These are phyloP conservation scores for Acleris literana DNA, from an alignment of 2,888 invertebrate species.

Conservation along the genomic window DNA sequence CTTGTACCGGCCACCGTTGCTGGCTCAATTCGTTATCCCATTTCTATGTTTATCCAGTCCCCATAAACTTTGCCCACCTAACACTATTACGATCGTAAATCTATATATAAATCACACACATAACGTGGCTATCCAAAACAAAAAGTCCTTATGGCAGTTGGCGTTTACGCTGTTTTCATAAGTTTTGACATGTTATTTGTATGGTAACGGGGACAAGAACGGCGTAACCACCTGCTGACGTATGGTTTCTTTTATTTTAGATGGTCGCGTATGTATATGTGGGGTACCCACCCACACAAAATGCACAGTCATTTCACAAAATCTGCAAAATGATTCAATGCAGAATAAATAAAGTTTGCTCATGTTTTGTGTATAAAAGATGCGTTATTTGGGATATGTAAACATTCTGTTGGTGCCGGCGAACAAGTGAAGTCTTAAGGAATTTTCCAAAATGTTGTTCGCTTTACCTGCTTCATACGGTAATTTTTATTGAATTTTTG, in stretches of 20 bases:
- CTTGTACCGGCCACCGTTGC: not conserved
- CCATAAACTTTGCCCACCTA: conserved; percentile 26
- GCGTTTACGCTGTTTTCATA: too few relatives aligned
- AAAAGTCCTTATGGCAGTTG: too few relatives aligned
- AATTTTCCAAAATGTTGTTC: conserved; percentile 20
- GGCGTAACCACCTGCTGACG: too few relatives aligned
- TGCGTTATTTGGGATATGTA: conserved; percentile 6
- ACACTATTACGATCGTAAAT: conserved; percentile 20
- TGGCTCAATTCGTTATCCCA: conserved; percentile 6
- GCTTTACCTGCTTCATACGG: conserved; percentile 20
- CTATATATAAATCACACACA: conserved; percentile 17
- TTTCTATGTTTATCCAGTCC: conserved; percentile 17
- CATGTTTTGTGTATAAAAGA: conserved; percentile 33
- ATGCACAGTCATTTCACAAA: conserved; percentile 16
- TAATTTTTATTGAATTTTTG: conserved; percentile 3
- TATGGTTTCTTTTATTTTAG: too few relatives aligned
- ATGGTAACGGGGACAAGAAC: too few relatives aligned
- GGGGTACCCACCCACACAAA: conserved; percentile 14
- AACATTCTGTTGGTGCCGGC: conserved; percentile 20
- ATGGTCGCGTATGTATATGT: not conserved
- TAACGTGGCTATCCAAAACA: too few relatives aligned
- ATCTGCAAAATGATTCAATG: conserved; percentile 27
- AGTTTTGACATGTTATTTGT: too few relatives aligned
- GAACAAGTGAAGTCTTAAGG: conserved; percentile 1
- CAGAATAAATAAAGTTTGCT: conserved; percentile 34